phyloP scores from a whole-genome alignment of 2,888 invertebrate species.

The Melieria picta region DNA sequence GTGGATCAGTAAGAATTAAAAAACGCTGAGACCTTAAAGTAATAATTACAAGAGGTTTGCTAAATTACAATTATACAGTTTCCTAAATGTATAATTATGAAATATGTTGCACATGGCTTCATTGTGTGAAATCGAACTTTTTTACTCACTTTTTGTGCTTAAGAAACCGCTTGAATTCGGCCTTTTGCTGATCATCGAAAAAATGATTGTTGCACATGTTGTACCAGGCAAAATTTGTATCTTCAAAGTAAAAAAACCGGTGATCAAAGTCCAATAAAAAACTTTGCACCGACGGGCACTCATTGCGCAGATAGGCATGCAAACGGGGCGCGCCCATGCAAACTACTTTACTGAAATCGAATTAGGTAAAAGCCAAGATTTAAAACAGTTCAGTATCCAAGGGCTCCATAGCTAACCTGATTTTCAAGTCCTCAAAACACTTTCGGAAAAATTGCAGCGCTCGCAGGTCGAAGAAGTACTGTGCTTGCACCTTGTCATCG shows the following conservation, averaged over 20 bases:
- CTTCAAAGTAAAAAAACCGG: constrained; percentile 73
- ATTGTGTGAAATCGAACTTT: not conserved
- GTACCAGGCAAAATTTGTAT: constrained; percentile 79
- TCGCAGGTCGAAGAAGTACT: constrained; percentile 83
- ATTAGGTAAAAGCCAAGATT: not conserved
- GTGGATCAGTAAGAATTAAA: constrained; percentile 84
- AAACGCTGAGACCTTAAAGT: constrained; percentile 66
- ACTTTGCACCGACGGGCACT: constrained; percentile 66
- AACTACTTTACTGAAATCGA: constrained; percentile 72
- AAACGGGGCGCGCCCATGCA: constrained; percentile 88
- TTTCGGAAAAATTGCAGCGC: constrained; percentile 74
- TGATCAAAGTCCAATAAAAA: constrained; percentile 85
- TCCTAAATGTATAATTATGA: too few species aligned
- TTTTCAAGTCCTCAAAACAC: constrained; percentile 71
- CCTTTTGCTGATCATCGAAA: constrained; percentile 73
- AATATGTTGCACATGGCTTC: too few species aligned
- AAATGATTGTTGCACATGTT: constrained; percentile 93
- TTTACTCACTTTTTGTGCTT: constrained; percentile 68
- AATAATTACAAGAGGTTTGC: too few species aligned
- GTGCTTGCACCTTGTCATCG: constrained; percentile 84
- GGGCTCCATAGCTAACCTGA: constrained; percentile 66
- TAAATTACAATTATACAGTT: too few species aligned
- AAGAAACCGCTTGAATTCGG: constrained; percentile 73
- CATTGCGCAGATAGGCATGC: constrained; percentile 72
- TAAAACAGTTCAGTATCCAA: not conserved